Evolutionary conservation across 2,797 vertebrate genomes (phyloP).

Genomic region (Sparus aurata): DNA sequence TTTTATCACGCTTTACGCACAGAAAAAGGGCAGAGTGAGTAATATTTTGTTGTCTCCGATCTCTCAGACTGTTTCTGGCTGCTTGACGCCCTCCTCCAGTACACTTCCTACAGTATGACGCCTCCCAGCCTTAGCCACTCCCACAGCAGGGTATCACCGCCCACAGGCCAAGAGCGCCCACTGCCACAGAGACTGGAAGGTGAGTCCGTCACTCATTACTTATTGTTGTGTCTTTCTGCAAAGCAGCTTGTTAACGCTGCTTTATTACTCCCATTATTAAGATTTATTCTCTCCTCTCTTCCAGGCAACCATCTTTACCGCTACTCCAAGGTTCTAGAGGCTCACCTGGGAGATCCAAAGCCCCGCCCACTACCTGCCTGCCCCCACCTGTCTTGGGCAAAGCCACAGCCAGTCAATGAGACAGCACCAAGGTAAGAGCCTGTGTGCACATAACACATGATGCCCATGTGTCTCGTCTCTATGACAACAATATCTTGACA

Average conservation of each 20-base stretch:
- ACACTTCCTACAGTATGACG: conserved; percentile 94
- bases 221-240: too few species aligned
- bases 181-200: conserved; percentile 96
- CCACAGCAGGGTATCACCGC: conserved; percentile 90
- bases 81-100: conserved; percentile 96
- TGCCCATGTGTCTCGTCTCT: too few species aligned
- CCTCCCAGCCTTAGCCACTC: conserved; percentile 97
- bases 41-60: neutral
- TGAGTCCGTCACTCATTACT: conserved; percentile 58
- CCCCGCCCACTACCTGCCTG: conserved; percentile 96
- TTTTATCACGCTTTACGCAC: neutral
- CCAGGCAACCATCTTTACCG: conserved; percentile 98
- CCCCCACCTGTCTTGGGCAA: conserved; percentile 98
- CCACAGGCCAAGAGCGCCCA: conserved; percentile 84
- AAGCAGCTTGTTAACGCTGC: neutral
- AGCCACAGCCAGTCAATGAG: conserved; percentile 97
- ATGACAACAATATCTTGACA: too few species aligned
- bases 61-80: conserved; percentile 97
- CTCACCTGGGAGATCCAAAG: conserved; percentile 94
- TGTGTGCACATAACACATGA: too few species aligned
- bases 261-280: neutral
- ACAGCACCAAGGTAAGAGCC: conserved; percentile 93
- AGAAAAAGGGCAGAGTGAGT: neutral
- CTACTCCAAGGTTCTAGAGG: conserved; percentile 97
- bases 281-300: neutral